These are phyloP conservation scores for Elegia similella DNA, from an alignment of 2,888 invertebrate genomes.

Conservation along the genomic window DNA sequence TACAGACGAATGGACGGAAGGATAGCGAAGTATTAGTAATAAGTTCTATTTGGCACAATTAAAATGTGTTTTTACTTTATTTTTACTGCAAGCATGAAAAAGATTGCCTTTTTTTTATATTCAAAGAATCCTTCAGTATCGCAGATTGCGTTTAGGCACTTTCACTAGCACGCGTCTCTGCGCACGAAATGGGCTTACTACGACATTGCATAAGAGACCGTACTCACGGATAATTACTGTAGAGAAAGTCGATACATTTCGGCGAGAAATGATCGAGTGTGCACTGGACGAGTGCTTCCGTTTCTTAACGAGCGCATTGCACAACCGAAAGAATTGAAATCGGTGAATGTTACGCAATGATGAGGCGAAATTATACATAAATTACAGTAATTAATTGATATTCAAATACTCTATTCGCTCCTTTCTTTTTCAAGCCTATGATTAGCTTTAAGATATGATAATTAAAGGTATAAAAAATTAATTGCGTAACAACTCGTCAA, in stretches of 20 bases:
- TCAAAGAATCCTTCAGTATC: constrained; percentile 36
- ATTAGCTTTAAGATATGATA: not conserved
- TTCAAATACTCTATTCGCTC: constrained; percentile 17
- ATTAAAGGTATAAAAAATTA: no score
- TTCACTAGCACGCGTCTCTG: constrained; percentile 45
- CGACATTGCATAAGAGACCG: constrained; percentile 44
- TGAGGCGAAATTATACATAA: constrained; percentile 28
- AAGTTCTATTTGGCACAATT: no score
- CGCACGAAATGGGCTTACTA: constrained; percentile 47
- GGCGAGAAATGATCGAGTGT: constrained; percentile 63
- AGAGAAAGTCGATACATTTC: constrained; percentile 75
- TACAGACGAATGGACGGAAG: no score
- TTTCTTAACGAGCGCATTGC: constrained; percentile 53
- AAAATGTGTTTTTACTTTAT: no score
- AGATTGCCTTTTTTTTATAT: not conserved
- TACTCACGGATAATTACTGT: constrained; percentile 53
- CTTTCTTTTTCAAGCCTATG: constrained; percentile 14
- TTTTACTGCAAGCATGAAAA: no score
- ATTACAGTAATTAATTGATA: constrained; percentile 19
- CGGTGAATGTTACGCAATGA: constrained; percentile 33
- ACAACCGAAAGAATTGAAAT: constrained; percentile 39
- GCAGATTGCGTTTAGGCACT: constrained; percentile 30
- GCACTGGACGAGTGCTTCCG: constrained; percentile 52
- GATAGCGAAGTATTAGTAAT: no score
- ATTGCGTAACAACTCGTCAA: no score